A percentile compares a stretch with the other conserved stretches of the same genome.
Conservation (phyloP, 2,797 vertebrate genomes). For the Eulemur rubriventer region DNA sequence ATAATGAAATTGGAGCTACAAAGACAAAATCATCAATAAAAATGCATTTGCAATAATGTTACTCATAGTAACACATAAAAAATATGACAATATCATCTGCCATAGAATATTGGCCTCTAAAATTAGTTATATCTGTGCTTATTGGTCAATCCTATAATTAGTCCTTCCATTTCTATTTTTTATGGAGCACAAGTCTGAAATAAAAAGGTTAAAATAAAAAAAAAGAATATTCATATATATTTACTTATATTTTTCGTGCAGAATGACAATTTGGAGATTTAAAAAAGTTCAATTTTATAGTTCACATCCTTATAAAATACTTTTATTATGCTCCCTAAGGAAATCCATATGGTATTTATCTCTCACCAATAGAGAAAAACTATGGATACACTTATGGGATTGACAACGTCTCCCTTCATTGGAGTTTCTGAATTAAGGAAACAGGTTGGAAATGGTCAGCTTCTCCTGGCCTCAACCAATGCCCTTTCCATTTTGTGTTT, state of each 20-base stretch:
- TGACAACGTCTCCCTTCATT: neutral
- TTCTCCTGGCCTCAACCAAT: neutral
- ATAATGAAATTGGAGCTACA: neutral
- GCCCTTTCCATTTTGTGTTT: neutral
- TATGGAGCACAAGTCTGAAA: neutral
- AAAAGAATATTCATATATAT: neutral
- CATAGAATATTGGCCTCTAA: neutral
- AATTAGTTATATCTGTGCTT: neutral
- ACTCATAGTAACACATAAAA: neutral
- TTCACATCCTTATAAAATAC: neutral
- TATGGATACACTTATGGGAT: neutral
- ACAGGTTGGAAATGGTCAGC: neutral
- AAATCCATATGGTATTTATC: neutral
- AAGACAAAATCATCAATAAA: constrained; percentile 28
- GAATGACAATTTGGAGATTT: neutral
- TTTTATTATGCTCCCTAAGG: neutral
- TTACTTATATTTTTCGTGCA: neutral
- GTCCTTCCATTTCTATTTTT: neutral
- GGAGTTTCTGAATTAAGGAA: constrained; percentile 37
- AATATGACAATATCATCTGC: neutral
- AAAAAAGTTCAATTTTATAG: neutral
- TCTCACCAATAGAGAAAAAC: neutral
- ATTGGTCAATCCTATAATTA: neutral
- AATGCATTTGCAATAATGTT: constrained; percentile 14
- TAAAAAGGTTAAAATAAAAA: constrained; percentile 5